phyloP scores from a whole-genome alignment of 37 sponge, comb jelly and placozoan genomes.

The Chondrosia reniformis region DNA sequence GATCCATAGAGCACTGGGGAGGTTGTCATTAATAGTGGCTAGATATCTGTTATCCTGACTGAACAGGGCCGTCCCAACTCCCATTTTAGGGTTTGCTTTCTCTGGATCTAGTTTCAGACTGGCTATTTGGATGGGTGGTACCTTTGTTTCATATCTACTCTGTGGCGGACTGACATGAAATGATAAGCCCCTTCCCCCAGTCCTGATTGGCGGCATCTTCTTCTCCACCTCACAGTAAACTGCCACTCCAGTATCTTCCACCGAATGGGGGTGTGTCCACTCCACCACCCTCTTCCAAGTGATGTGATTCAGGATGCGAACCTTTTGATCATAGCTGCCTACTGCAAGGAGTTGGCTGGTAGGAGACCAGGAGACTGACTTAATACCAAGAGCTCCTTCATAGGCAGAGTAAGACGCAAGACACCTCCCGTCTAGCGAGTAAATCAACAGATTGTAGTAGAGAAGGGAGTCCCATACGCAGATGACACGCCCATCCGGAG shows the following conservation, averaged over 20 bases:
- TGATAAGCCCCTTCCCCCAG: background rate
- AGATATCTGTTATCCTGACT: conserved; percentile 77
- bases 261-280: conserved; percentile 43
- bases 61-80: conserved; percentile 73
- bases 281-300: conserved; percentile 85
- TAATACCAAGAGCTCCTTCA: conserved; percentile 75
- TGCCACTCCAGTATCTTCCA: conserved; percentile 31
- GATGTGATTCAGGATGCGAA: conserved; percentile 75
- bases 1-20: conserved; percentile 93
- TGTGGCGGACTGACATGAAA: conserved; percentile 13
- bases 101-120: conserved; percentile 78
- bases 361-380: conserved; percentile 73
- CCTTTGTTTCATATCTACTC: conserved; percentile 64
- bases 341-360: conserved; percentile 91
- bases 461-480: conserved; percentile 82
- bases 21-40: conserved; percentile 89
- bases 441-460: conserved; percentile 65
- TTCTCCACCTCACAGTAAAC: conserved; percentile 70
- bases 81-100: conserved; percentile 83
- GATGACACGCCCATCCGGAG: conserved; percentile 73
- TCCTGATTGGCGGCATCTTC: background rate
- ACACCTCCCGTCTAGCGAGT: conserved; percentile 79
- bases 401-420: conserved; percentile 66
- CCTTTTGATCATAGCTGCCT: conserved; percentile 89
- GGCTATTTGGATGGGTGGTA: conserved; percentile 41